Evolutionary conservation across 2,888 invertebrate genomes (phyloP), one percentile per base, ranked within the genome.

Genomic region (Hydrotaea cyrtoneurina): DNA sequence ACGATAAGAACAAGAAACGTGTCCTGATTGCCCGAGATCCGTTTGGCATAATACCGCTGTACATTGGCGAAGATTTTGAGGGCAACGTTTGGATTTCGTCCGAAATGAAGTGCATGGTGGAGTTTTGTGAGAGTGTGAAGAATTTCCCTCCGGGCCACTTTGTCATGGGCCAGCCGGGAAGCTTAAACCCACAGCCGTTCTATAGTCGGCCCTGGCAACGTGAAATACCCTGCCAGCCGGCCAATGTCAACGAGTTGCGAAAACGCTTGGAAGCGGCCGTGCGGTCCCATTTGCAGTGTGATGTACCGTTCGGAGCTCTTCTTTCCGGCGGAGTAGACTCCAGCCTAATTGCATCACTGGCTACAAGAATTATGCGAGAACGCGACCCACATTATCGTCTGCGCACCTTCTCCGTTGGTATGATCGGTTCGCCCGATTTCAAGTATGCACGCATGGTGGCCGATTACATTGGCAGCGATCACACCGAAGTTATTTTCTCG

Each of bases 331-430:
- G 93, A 2, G 92, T 93, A 0, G 93, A 93, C 74, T 93, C 93
- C 10, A 93, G 93, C 73, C 82, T 93, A 10, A 90, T 93, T 23
- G 92, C 93, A 1, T 92, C 93, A 4, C 92, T 93, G 75, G 92
- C 93, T 15, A 92, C 92, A 1, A 92, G 91, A 86, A 89, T 93
- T 8, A 90, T 89, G 86, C 89, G 92, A 4, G 91, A 92, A 86
- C 74, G 84, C 7, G 87, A 92, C 85, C 90, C 92, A 0, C 84
- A 81, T 23, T 92, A 87, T 79, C 87, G 88, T 1, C 79, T 92
- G 13, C 91, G 96, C 93, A 97, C 98, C 23, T 98, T 98, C 91
- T 96, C 98, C 3, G 96, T 98, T 88, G 98, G 98, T 1, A 96
- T 98, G 95, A 95, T 95, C 21, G 95, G 95, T 82, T 97, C 97